Percentiles rank a stretch among this genome's conserved stretches.
Evolutionary conservation across 2,113 vertebrate genomes (phyloP).

Genomic region (Caretta caretta): DNA sequence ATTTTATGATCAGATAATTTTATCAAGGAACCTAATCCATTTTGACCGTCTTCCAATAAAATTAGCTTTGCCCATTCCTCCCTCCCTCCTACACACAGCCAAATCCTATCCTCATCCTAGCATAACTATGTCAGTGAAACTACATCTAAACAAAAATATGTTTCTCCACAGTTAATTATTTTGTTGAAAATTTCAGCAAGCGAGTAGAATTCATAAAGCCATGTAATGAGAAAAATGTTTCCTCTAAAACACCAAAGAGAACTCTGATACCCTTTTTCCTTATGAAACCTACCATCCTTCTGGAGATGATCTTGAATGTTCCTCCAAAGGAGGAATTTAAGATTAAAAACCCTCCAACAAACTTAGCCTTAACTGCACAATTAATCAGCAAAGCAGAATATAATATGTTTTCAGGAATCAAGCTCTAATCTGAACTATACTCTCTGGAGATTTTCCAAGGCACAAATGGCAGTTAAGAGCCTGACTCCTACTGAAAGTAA

Average conservation of each 20-base stretch:
- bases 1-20: conserved; percentile 50
- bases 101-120: not conserved
- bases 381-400: not conserved
- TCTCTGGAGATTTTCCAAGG: not conserved
- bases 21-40: conserved; percentile 56
- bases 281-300: not conserved
- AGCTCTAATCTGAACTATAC: fast-evolving
- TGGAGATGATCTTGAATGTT: not conserved
- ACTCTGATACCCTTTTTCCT: not conserved
- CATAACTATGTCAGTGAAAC: not conserved
- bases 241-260: not conserved
- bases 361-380: not conserved
- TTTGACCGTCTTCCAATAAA: conserved; percentile 52
- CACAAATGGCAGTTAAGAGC: not conserved
- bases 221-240: not conserved
- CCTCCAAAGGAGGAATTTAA: not conserved
- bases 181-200: not conserved
- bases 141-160: not conserved
- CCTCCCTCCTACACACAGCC: not conserved
- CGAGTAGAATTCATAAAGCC: not conserved
- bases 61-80: conserved; percentile 18
- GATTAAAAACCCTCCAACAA: not conserved
- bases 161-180: not conserved
- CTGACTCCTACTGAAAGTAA: not conserved
- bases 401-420: not conserved